Evolutionary conservation across 2,113 vertebrate species (phyloP), one percentile per base, ranked within the genome.

Genomic region (Phalacrocorax pelagicus): DNA sequence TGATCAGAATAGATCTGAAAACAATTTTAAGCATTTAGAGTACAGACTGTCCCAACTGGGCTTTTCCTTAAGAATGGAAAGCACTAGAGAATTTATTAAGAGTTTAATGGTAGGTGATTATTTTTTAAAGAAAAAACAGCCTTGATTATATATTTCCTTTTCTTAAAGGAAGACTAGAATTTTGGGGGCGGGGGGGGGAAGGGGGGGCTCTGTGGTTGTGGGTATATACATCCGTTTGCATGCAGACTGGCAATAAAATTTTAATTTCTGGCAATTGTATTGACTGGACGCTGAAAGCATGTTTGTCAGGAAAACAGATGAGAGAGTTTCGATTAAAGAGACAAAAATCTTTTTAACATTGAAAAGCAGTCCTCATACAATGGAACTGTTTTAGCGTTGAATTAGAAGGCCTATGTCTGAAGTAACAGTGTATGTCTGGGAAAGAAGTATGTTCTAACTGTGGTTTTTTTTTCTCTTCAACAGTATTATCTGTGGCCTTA

Each of bases 401-500:
- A 73, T 82, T 73, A 54, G 27, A 87, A 84, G 55, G 36, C 34
- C 17, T 79, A 57, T 20, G 8, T 86, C 40, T 97, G 61, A 90
- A 77, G 29, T 57, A 42, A 47, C 1, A 0, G 14, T 61, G 14
- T 59, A 17, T 42, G 36, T 82, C 32, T 94, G 46, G 32, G 63
- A 36, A 94, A n/a, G 12, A 94, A n/a, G 12, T 36, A 10, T 96
- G 29, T 84, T 32, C 55, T 96, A 84, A 97, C 54, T 57, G 24
- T 18, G 19, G 0, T 7, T 21, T 61, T 61, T 65, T 78, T 69
- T 69, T 92, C 40, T 95, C 54, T 80, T 86, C 67, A 72, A 54
- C 97, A 99, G 99, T 81, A 99, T 99, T 97, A 99, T 99, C 97
- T 99, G 99, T 97, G 99, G 99, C 57, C 99, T 99, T 95, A 99